Evolutionary conservation across 2,113 vertebrate genomes (phyloP).

Genomic region (Rhizomys pruinosus): DNA sequence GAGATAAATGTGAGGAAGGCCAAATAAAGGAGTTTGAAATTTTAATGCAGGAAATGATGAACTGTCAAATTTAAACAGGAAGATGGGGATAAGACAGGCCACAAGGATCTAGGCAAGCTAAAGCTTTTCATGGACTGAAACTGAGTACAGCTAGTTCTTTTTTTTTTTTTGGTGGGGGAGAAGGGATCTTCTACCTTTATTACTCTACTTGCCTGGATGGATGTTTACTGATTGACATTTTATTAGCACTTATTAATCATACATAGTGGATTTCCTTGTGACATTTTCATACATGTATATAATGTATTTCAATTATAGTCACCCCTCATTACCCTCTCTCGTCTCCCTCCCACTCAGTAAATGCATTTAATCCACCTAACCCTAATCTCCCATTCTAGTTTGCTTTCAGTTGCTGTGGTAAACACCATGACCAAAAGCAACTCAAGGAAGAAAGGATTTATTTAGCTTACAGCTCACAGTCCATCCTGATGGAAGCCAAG

Average conservation of each 20-base stretch:
- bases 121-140: not conserved
- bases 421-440: no score
- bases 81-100: not conserved
- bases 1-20: not conserved
- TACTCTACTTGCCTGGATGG: not conserved
- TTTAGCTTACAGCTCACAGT: no score
- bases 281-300: no score
- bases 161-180: not conserved
- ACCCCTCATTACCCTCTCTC: no score
- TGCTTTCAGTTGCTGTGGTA: no score
- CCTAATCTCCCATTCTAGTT: no score
- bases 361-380: not conserved
- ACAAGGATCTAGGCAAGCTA: not conserved
- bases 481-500: no score
- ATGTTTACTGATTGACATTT: not conserved
- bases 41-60: slow-evolving; percentile 36
- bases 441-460: no score
- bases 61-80: slow-evolving; percentile 34
- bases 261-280: not conserved
- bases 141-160: no score
- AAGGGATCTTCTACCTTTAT: not conserved
- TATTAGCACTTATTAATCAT: not conserved
- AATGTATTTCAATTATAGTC: no score
- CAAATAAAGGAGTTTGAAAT: slow-evolving; percentile 28
- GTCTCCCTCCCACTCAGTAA: not conserved